Evolutionary conservation across 2,797 vertebrate genomes (phyloP).

Genomic region (Myiotriccus ornatus): DNA sequence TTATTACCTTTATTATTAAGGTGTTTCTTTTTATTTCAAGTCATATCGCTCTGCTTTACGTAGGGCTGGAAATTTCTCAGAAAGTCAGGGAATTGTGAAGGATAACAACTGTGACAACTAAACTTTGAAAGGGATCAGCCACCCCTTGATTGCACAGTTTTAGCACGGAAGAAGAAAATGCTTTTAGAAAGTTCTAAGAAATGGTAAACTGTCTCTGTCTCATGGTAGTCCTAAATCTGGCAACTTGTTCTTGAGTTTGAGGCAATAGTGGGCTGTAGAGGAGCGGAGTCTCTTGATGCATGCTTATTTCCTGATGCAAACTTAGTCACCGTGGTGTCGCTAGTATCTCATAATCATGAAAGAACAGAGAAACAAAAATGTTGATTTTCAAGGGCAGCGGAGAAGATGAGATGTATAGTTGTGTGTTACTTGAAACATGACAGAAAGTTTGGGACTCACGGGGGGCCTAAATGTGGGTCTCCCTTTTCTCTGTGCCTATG

Average conservation of each 20-base stretch:
- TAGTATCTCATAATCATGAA: not conserved
- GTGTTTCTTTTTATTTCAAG: not conserved
- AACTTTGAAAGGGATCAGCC: not conserved
- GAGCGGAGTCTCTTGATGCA: not conserved
- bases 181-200: not conserved
- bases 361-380: not conserved
- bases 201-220: not conserved
- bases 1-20: not conserved
- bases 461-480: not conserved
- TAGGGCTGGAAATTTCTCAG: not conserved
- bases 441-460: not conserved
- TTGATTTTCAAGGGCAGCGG: not conserved
- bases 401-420: not conserved
- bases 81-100: not conserved
- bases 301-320: not conserved
- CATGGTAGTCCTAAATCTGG: not conserved
- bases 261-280: not conserved
- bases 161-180: not conserved
- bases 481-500: not conserved
- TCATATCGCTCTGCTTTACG: not conserved
- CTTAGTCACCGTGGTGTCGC: accelerated
- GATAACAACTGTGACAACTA: not conserved
- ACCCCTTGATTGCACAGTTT: not conserved
- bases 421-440: not conserved
- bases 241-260: not conserved